Percentiles rank a stretch among this genome's conserved stretches.
Conservation (phyloP, 2,888 invertebrate genomes). For the Aquatica leii region DNA sequence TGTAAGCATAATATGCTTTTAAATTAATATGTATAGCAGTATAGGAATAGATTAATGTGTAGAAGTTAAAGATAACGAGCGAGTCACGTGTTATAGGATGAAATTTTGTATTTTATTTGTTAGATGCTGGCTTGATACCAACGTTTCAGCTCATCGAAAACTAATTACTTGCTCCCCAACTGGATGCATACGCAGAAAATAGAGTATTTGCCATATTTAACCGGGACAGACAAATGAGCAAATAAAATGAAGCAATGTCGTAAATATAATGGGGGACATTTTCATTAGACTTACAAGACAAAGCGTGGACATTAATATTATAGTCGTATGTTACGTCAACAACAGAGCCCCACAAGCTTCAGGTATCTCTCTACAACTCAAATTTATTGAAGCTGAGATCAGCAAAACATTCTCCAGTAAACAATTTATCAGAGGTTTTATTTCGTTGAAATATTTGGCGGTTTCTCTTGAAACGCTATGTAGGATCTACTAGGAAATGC, state of each 20-base stretch:
- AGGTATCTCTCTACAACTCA: slow-evolving; percentile 38
- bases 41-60: slow-evolving; percentile 14
- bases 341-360: slow-evolving; percentile 32
- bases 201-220: slow-evolving; percentile 24
- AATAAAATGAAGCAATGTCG: slow-evolving; percentile 36
- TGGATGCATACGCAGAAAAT: slow-evolving; percentile 25
- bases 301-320: slow-evolving; percentile 37
- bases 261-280: slow-evolving; percentile 36
- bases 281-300: slow-evolving; percentile 36
- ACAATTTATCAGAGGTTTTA: slow-evolving; percentile 40
- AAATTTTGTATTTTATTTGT: slow-evolving; percentile 22
- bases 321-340: slow-evolving; percentile 37
- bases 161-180: slow-evolving; percentile 33
- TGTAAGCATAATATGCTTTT: slow-evolving; percentile 30
- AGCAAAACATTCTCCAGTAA: slow-evolving; percentile 42
- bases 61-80: slow-evolving; percentile 22
- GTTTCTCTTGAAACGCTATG: slow-evolving; percentile 21
- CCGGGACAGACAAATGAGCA: slow-evolving; percentile 25
- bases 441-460: slow-evolving; percentile 26
- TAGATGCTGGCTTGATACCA: slow-evolving; percentile 32
- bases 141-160: slow-evolving; percentile 36
- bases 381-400: slow-evolving; percentile 42
- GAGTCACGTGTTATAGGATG: slow-evolving; percentile 23
- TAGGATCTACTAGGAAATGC: slow-evolving; percentile 28
- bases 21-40: slow-evolving; percentile 29